phyloP scores from a whole-genome alignment of 2,888 invertebrate genomes.

The Rhodophaea formosa region DNA sequence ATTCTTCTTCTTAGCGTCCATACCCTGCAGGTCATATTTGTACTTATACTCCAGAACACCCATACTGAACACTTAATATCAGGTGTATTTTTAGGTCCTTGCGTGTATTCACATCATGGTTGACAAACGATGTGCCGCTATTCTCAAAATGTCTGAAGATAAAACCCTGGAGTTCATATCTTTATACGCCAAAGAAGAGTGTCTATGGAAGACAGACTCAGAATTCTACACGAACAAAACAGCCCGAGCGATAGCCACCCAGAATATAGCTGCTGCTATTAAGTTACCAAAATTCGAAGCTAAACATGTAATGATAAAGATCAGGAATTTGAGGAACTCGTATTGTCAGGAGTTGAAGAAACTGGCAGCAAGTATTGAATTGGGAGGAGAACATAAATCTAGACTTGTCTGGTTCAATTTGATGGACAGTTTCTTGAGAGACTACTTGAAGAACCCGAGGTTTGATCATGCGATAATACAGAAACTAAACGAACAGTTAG shows the following conservation, averaged over 20 bases:
- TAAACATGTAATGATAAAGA: background rate
- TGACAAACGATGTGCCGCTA: background rate
- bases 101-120: background rate
- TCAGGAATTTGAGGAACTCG: background rate
- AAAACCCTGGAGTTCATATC: background rate
- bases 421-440: background rate
- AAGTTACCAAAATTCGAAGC: background rate
- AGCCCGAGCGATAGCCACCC: background rate
- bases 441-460: background rate
- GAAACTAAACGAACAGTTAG: background rate
- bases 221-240: background rate
- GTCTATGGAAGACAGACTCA: background rate
- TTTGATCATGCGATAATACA: background rate
- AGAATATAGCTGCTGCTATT: background rate
- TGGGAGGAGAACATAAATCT: background rate
- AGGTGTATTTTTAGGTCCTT: background rate
- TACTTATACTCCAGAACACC: no score
- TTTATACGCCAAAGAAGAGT: background rate
- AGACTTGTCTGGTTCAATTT: background rate
- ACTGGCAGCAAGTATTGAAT: background rate
- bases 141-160: background rate
- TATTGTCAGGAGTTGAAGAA: conserved; percentile 11
- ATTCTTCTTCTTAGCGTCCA: no score
- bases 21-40: no score
- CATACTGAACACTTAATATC: background rate